Evolutionary conservation across 2,888 invertebrate genomes (phyloP).

Genomic region (Agrochola lota): DNA sequence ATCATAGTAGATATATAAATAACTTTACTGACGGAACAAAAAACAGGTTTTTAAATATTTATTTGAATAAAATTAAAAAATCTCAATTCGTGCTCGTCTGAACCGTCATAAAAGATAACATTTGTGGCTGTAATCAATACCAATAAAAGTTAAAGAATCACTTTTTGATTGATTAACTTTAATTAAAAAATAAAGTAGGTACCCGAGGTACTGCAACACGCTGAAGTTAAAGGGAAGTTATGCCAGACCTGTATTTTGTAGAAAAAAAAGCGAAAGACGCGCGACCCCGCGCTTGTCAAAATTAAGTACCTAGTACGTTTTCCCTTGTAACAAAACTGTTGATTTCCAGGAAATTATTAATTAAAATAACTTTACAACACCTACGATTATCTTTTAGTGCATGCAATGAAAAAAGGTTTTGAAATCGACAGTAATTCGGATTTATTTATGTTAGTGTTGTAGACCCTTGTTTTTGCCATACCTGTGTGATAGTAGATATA

Average conservation of each 20-base stretch:
- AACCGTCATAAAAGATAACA: too few species aligned
- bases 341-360: conserved; percentile 4
- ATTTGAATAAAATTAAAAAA: too few species aligned
- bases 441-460: background rate
- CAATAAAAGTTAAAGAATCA: too few species aligned
- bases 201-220: background rate
- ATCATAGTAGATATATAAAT: too few species aligned
- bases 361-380: background rate
- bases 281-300: too few species aligned
- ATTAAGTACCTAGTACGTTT: background rate
- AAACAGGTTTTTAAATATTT: too few species aligned
- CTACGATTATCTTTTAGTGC: background rate
- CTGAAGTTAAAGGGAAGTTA: background rate
- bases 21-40: too few species aligned
- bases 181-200: background rate
- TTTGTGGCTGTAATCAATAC: too few species aligned
- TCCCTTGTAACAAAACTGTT: background rate
- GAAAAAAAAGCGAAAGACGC: background rate
- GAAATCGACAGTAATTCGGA: background rate
- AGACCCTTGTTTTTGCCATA: background rate
- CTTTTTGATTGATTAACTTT: too few species aligned
- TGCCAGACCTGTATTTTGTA: background rate
- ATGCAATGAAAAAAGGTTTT: background rate
- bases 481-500: background rate
- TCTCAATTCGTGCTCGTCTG: too few species aligned